These are phyloP conservation scores for Chrosomus eos DNA, from an alignment of 2,797 vertebrate genomes.

Conservation along the genomic window DNA sequence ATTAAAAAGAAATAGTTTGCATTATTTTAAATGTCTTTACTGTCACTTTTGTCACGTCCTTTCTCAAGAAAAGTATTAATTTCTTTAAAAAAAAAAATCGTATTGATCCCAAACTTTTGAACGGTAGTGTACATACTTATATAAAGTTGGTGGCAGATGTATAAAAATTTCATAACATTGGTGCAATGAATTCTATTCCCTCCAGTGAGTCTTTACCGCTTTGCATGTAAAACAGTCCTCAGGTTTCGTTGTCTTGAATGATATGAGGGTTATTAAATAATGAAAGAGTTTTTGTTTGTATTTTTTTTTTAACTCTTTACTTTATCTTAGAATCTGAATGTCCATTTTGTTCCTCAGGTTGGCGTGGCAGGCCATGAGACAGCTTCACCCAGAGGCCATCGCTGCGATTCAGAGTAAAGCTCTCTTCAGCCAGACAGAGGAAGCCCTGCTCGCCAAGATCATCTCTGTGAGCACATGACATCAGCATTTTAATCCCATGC, in stretches of 20 bases:
- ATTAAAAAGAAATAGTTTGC: too few relatives aligned
- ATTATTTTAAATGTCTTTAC: too few relatives aligned
- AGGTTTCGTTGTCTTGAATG: not conserved
- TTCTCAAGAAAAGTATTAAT: too few relatives aligned
- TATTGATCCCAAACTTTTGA: too few relatives aligned
- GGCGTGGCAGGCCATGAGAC: conserved; percentile 95
- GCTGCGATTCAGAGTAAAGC: conserved; percentile 95
- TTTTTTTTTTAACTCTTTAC: not conserved
- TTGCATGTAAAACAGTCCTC: not conserved
- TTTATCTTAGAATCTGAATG: not conserved
- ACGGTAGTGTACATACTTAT: too few relatives aligned
- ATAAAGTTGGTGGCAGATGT: too few relatives aligned
- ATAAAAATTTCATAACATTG: too few relatives aligned
- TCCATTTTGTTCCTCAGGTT: conserved; percentile 70
- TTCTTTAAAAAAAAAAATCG: too few relatives aligned
- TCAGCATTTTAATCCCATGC: not conserved
- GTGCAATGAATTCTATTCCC: not conserved
- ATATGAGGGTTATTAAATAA: not conserved
- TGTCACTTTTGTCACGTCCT: too few relatives aligned
- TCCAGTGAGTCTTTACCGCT: not conserved
- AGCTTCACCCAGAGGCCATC: conserved; percentile 95
- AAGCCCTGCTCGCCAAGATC: conserved; percentile 88
- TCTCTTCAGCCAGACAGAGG: conserved; percentile 92
- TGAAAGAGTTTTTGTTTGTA: too few relatives aligned
- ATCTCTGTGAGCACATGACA: conserved; percentile 80